Conservation (phyloP, 2,888 invertebrate species). For the Amblyjoppa fuscipennis region DNA sequence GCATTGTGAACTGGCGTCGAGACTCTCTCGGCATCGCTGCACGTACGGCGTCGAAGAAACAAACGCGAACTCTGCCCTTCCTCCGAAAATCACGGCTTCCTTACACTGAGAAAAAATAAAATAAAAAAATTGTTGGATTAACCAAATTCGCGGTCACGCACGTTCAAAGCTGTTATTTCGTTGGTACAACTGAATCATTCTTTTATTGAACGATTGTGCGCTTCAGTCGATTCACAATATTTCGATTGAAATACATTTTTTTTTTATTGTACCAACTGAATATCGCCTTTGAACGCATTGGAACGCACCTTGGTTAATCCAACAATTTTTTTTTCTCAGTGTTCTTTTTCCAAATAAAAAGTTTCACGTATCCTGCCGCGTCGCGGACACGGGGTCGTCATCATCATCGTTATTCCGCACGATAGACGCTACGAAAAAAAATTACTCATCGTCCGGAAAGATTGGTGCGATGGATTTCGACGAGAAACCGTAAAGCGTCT, state of each 20-base stretch:
- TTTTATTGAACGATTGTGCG: too few species aligned
- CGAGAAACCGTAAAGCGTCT: background rate
- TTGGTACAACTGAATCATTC: too few species aligned
- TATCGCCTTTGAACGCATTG: too few species aligned
- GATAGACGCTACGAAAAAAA: background rate
- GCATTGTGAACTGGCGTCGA: constrained; percentile 72
- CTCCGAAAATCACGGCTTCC: background rate
- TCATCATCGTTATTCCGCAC: constrained; percentile 27
- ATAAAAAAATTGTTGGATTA: too few species aligned
- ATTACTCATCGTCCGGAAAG: background rate
- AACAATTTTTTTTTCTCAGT: too few species aligned
- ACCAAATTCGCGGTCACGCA: too few species aligned
- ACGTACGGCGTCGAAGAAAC: background rate
- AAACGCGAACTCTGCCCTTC: too few species aligned
- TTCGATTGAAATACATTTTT: too few species aligned
- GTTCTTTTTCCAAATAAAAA: background rate
- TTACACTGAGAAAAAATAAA: background rate
- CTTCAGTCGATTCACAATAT: too few species aligned
- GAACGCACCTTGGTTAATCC: too few species aligned
- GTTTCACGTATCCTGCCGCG: background rate
- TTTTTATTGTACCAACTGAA: too few species aligned
- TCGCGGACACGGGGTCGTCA: background rate
- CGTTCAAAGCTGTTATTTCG: too few species aligned
- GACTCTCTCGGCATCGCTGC: constrained; percentile 1
- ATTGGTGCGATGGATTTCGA: constrained; percentile 9